A percentile compares a stretch with the other conserved stretches of the same genome.
These are phyloP conservation scores for Seriola aureovittata DNA, from an alignment of 2,113 vertebrate species.

Conservation along the genomic window DNA sequence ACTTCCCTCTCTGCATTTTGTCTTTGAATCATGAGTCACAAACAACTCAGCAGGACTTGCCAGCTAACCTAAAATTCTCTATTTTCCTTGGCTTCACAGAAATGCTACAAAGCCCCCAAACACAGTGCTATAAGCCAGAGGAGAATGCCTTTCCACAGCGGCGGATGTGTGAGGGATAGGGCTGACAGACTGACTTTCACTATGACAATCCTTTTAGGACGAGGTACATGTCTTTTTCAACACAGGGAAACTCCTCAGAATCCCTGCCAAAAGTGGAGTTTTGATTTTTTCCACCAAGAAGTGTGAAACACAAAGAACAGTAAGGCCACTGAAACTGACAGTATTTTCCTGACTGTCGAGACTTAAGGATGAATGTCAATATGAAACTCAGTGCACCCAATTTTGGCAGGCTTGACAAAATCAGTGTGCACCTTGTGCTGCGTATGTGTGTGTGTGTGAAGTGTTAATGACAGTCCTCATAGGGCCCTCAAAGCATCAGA, in stretches of 20 bases:
- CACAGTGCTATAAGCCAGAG: constrained; percentile 3
- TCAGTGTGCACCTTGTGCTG: constrained; percentile 28
- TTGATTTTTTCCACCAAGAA: constrained; percentile 18
- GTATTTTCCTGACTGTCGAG: constrained; percentile 59
- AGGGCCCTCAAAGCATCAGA: constrained; percentile 60
- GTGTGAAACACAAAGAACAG: constrained; percentile 31
- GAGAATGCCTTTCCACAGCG: constrained; percentile 25
- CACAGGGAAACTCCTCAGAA: constrained; percentile 29
- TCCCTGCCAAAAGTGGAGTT: constrained; percentile 17
- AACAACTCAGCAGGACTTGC: constrained; percentile 4
- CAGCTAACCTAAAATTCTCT: constrained; percentile 7
- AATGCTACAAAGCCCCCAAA: constrained; percentile 22
- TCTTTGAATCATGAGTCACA: not conserved
- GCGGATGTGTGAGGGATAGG: not conserved
- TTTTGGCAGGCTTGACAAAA: constrained; percentile 58
- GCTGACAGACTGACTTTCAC: constrained; percentile 31
- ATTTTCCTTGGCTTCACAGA: constrained; percentile 31
- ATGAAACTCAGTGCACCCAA: not conserved
- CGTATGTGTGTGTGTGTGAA: constrained; percentile 47
- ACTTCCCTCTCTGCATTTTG: not conserved
- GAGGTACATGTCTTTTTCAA: constrained; percentile 27
- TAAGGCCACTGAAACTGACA: constrained; percentile 37
- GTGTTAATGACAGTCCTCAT: constrained; percentile 69
- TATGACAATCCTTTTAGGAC: constrained; percentile 43
- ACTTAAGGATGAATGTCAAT: constrained; percentile 47